phyloP scores from a whole-genome alignment of 2,797 vertebrate species.

The Micrastur ruficollis region DNA sequence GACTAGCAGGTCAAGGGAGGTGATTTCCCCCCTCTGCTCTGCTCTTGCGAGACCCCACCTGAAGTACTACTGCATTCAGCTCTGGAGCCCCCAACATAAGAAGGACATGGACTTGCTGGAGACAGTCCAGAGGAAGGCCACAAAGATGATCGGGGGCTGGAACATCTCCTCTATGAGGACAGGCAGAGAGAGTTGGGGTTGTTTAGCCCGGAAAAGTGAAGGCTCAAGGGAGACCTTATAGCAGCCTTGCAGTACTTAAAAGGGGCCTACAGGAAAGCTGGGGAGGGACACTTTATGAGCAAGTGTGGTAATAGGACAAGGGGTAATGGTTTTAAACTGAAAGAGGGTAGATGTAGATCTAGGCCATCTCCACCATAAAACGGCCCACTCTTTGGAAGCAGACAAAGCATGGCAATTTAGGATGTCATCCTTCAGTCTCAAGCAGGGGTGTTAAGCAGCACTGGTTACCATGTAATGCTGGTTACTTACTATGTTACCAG shows the following conservation, averaged over 20 bases:
- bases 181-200: background rate
- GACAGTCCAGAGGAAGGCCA: rapidly evolving
- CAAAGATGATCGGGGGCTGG: background rate
- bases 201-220: background rate
- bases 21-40: background rate
- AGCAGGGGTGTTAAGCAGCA: background rate
- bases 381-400: background rate
- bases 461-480: background rate
- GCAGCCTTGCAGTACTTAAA: background rate
- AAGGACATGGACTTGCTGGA: background rate
- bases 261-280: background rate
- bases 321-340: background rate
- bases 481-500: background rate
- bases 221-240: rapidly evolving
- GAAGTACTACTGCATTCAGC: background rate
- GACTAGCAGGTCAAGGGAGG: background rate
- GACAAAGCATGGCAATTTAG: background rate
- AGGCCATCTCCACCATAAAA: background rate
- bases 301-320: background rate
- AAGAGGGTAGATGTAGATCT: rapidly evolving
- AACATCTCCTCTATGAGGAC: background rate
- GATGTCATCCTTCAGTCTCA: background rate
- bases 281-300: background rate
- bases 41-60: rapidly evolving
- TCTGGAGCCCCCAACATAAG: background rate